Conservation (phyloP, 2,888 invertebrate genomes). For the Drosophila yooni region DNA sequence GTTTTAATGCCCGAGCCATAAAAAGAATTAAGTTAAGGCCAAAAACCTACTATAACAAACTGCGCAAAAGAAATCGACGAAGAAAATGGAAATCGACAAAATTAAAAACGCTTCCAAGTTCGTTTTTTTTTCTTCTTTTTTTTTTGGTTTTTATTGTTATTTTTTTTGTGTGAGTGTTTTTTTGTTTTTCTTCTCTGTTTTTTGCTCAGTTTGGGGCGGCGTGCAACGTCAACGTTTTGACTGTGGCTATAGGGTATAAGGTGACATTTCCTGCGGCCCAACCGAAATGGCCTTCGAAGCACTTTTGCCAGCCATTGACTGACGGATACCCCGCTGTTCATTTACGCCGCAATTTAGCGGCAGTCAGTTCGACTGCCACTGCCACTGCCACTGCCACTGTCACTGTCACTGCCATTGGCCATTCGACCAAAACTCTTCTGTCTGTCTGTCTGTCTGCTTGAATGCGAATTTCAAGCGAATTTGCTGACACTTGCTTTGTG, state of each 20-base stretch:
- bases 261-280: constrained; percentile 70
- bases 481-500: constrained; percentile 39
- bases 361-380: constrained; percentile 9
- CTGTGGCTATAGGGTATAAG: constrained; percentile 57
- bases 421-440: constrained; percentile 17
- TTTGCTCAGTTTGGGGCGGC: not conserved
- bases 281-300: constrained; percentile 65
- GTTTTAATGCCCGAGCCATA: constrained; percentile 36
- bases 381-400: constrained; percentile 10
- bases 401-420: constrained; percentile 17
- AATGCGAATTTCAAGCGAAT: constrained; percentile 17
- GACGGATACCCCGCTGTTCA: constrained; percentile 32
- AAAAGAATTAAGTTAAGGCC: constrained; percentile 24
- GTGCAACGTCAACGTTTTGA: constrained; percentile 64
- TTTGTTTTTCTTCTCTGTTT: not conserved
- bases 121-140: constrained; percentile 10
- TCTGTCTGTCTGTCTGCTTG: constrained; percentile 7
- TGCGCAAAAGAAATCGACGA: constrained; percentile 60
- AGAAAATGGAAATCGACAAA: constrained; percentile 39
- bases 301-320: constrained; percentile 60
- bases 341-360: constrained; percentile 39
- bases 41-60: constrained; percentile 33
- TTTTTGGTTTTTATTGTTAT: constrained; percentile 4
- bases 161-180: constrained; percentile 9
- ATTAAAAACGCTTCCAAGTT: constrained; percentile 40